Evolutionary conservation across 2,113 vertebrate species (phyloP).

Genomic region (Python bivittatus): DNA sequence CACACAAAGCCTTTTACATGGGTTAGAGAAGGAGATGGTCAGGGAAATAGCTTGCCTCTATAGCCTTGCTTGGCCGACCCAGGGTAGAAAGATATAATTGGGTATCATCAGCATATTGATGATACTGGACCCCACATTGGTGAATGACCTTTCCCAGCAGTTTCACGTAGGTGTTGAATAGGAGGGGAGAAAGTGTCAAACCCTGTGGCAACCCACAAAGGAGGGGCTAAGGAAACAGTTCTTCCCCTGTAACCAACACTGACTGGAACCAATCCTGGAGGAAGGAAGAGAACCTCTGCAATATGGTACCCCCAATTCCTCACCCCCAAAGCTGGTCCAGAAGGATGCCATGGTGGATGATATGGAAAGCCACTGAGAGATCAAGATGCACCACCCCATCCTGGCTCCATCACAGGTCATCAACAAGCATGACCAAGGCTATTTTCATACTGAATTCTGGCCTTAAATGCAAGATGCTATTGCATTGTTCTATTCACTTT

Average conservation of each 20-base stretch:
- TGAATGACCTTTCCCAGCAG: neutral
- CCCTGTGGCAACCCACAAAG: neutral
- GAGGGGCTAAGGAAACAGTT: neutral
- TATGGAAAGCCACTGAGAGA: neutral
- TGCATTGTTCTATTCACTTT: slow-evolving; percentile 58
- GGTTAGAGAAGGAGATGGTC: neutral
- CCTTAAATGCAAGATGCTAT: slow-evolving; percentile 1
- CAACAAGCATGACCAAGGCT: neutral
- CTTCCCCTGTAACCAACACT: neutral
- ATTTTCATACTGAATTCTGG: neutral
- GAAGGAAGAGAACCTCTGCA: neutral
- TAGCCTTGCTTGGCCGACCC: neutral
- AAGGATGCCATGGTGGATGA: neutral
- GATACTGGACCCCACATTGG: neutral
- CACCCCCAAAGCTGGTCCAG: neutral
- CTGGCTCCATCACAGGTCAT: neutral
- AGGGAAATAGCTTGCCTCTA: neutral
- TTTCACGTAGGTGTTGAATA: neutral
- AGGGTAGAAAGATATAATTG: neutral
- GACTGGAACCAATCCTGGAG: neutral
- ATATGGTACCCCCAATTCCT: neutral
- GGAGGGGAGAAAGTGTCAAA: neutral
- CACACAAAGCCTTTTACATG: neutral
- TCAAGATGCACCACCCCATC: neutral
- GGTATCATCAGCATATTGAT: neutral